A percentile compares a stretch with the other conserved stretches of the same genome.
Evolutionary conservation across 2,888 invertebrate species (phyloP).

Genomic region (Tetropium fuscum): DNA sequence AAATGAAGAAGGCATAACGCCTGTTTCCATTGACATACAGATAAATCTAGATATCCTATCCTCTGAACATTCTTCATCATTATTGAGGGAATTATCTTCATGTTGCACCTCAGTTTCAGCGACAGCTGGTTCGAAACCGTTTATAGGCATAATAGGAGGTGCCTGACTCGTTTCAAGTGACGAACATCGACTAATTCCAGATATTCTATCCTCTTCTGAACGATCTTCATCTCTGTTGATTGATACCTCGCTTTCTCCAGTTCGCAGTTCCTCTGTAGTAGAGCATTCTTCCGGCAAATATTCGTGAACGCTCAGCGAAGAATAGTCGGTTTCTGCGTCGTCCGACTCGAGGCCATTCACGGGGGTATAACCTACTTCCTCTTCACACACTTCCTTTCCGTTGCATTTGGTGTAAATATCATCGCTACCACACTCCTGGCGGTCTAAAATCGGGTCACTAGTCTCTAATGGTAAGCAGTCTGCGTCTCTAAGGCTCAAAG

Average conservation of each 20-base stretch:
- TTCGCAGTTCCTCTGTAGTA: too few relatives aligned
- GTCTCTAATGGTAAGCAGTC: constrained; percentile 37
- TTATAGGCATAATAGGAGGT: constrained; percentile 93
- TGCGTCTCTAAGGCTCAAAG: constrained; percentile 51
- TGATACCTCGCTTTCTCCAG: too few relatives aligned
- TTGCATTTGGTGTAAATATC: constrained; percentile 12
- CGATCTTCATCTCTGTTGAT: constrained; percentile 43
- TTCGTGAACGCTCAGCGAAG: constrained; percentile 45
- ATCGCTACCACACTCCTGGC: constrained; percentile 7
- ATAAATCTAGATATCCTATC: too few relatives aligned
- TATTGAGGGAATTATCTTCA: too few relatives aligned
- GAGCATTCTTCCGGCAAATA: too few relatives aligned
- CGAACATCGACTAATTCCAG: constrained; percentile 82
- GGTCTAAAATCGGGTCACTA: constrained; percentile 25
- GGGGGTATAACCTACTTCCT: neutral
- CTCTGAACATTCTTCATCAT: too few relatives aligned
- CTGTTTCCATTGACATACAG: too few relatives aligned
- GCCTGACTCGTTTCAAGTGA: constrained; percentile 93
- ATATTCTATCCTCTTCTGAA: constrained; percentile 71
- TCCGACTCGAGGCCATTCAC: constrained; percentile 14
- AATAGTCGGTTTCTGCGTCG: constrained; percentile 42
- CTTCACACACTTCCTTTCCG: constrained; percentile 17
- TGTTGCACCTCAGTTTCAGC: too few relatives aligned
- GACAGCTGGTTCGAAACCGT: too few relatives aligned
- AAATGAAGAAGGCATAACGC: too few relatives aligned